Base-by-base conservation (phyloP, 2,797 vertebrate species). In the Rhyacichthys aspro region DNA sequence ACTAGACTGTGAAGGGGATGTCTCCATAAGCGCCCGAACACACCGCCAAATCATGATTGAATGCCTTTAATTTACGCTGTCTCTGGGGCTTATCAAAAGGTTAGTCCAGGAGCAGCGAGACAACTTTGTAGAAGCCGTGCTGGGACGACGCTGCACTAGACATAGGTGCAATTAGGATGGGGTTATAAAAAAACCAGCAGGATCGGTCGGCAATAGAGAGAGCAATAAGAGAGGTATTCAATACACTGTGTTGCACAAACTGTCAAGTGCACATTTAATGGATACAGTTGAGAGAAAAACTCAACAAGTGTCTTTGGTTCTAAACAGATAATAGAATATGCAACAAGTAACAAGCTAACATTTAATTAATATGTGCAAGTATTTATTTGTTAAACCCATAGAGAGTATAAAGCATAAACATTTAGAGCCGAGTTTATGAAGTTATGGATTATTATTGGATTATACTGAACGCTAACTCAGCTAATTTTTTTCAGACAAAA, bases 11-110 rank as follows among this genome's bases (percentile, higher is more conserved):
- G 95, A 97, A 95, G 96, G 95, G 94, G 95, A 95, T 88, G 92
- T 95, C 94, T 95, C 93, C 91, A 92, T 94, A 92, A 94, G 91
- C 93, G 88, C 88, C 85, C 89, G 82, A 74, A 70, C 81, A 92
- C 91, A 86, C 66, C 70, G 90, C 91, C 79, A 87, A 89, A 94
- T 94, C 94, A 91, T 96, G 95, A 96, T 98, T 96, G 96, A 97
- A 95, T 94, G 94, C 93, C 93, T 96, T 95, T 96, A 95, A 97
- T 96, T 95, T 93, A 91, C 92, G 82, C 92, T 89, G 91, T 94
- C 94, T 94, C 93, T 8, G 87, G 86, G 86, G 84, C 81, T 86
- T 85, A 88, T 91, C 85, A 86, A 91, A 91, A 88, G 89, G 88
- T 91, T 85, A 84, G 79, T 67, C 58, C 90, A 91, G 94, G 93